Percentiles rank a stretch among this genome's conserved stretches.
Conservation (phyloP, 2,113 vertebrate genomes). For the Regulus satrapa region DNA sequence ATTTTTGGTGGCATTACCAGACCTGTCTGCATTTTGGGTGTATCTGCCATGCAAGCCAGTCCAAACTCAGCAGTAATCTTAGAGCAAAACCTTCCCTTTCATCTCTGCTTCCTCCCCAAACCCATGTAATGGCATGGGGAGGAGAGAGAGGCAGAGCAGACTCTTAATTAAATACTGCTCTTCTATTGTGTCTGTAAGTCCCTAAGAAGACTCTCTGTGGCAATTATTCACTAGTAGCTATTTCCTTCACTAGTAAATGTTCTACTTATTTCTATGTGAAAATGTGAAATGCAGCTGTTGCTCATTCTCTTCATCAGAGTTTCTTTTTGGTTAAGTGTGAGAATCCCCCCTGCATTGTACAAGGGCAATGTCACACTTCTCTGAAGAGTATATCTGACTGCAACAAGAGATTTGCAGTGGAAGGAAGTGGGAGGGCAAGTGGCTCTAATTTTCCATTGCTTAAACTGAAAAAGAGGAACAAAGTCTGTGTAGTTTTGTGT, state of each 20-base stretch:
- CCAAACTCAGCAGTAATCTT: not conserved
- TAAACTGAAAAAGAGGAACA: constrained; percentile 67
- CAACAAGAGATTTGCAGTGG: not conserved
- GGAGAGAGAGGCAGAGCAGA: not conserved
- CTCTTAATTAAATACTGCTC: not conserved
- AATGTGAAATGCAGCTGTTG: not conserved
- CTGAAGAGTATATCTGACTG: not conserved
- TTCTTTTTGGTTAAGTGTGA: not conserved
- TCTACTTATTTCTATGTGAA: not conserved
- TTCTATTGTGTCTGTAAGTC: not conserved
- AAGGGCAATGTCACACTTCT: not conserved
- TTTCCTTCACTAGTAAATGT: not conserved
- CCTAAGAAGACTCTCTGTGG: not conserved
- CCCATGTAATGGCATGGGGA: not conserved
- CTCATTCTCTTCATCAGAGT: not conserved
- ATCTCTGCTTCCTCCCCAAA: not conserved
- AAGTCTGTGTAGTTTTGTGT: not conserved
- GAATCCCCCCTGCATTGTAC: not conserved
- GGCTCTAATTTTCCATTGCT: constrained; percentile 64
- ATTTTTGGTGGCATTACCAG: not conserved
- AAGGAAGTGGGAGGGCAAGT: not conserved
- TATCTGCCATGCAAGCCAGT: not conserved
- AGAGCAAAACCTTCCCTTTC: not conserved
- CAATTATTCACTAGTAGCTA: not conserved
- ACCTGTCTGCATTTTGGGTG: not conserved